Conservation (phyloP, 2,113 vertebrate species). For the Notiomystis cincta region DNA sequence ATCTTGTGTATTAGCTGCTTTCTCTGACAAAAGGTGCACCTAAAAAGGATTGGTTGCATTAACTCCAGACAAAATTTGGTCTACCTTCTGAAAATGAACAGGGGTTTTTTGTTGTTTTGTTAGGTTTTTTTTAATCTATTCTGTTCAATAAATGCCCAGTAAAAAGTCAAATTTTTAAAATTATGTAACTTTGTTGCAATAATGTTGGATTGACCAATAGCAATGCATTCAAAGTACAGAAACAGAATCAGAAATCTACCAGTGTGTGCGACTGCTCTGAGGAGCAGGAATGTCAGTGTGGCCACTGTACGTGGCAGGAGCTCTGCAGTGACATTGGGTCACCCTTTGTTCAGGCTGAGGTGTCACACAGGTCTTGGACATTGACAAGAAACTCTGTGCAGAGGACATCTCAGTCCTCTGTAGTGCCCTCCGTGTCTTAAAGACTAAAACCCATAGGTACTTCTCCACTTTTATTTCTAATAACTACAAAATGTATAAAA, state of each 20-base stretch:
- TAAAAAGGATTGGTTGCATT: background rate
- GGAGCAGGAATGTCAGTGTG: background rate
- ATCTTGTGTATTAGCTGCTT: background rate
- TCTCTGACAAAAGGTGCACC: background rate
- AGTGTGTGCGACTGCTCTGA: background rate
- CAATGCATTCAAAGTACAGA: background rate
- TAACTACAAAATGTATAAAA: background rate
- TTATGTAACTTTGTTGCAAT: background rate
- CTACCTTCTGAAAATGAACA: background rate
- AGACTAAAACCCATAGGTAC: background rate
- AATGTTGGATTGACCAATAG: background rate
- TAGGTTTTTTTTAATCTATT: background rate
- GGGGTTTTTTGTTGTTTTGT: fast-evolving
- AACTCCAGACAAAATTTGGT: background rate
- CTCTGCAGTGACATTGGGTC: background rate
- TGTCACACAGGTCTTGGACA: background rate
- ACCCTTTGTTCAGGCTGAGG: background rate
- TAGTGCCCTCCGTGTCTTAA: background rate
- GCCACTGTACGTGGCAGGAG: background rate
- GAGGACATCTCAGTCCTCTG: background rate
- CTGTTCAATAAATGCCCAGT: background rate
- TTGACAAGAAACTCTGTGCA: background rate
- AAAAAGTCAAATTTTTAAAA: background rate
- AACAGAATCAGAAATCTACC: background rate
- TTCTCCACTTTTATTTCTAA: background rate